Percentiles rank a stretch among this genome's conserved stretches.
phyloP scores from a whole-genome alignment of 2,797 vertebrate genomes.

The Phaenicophaeus curvirostris region DNA sequence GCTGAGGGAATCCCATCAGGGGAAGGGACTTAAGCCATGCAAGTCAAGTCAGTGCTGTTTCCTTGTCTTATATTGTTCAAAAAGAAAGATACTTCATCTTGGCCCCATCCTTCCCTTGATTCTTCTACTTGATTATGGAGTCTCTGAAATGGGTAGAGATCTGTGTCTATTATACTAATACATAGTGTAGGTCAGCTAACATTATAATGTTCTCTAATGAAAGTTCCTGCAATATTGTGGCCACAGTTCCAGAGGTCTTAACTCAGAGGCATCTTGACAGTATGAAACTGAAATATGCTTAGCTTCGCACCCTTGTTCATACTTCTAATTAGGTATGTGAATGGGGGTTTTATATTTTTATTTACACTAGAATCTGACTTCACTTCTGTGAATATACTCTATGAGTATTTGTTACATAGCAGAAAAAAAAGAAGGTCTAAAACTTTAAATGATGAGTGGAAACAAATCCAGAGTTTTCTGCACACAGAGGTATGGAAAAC shows the following conservation, averaged over 20 bases:
- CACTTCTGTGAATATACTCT: background rate
- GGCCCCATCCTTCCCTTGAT: background rate
- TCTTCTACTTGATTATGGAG: background rate
- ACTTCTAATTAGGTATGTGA: background rate
- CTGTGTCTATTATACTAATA: background rate
- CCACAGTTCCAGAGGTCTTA: background rate
- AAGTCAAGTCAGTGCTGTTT: background rate
- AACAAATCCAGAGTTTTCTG: background rate
- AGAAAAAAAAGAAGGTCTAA: background rate
- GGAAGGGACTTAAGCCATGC: background rate
- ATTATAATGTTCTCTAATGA: background rate
- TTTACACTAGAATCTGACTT: background rate
- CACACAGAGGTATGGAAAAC: background rate
- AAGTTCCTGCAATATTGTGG: background rate
- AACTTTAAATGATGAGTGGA: background rate
- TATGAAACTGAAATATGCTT: background rate
- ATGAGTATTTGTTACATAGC: background rate
- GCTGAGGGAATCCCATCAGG: rapidly evolving
- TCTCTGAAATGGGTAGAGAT: background rate
- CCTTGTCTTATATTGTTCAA: background rate
- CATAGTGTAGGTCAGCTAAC: background rate
- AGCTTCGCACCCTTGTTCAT: background rate
- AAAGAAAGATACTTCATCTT: background rate
- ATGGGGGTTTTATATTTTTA: background rate
- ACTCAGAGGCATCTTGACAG: background rate